A percentile compares a stretch with the other conserved stretches of the same genome.
phyloP scores from a whole-genome alignment of 2,888 invertebrate genomes.

The Eupithecia inturbata region DNA sequence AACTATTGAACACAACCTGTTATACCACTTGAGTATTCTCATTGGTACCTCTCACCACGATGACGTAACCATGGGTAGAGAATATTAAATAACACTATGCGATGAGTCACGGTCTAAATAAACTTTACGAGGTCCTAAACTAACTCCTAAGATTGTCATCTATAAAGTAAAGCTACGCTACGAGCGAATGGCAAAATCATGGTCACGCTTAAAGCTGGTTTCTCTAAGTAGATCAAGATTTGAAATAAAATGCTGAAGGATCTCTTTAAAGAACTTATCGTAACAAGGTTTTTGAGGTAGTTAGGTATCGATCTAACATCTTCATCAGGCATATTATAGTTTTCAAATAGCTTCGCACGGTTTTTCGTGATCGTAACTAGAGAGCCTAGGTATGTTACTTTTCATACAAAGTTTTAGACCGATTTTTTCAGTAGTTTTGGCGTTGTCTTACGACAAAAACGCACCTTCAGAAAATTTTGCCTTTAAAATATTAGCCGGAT shows the following conservation, averaged over 20 bases:
- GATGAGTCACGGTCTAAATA: conserved; percentile 45
- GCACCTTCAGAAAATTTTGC: too few relatives aligned
- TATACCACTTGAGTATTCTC: conserved; percentile 48
- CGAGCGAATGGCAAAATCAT: not conserved
- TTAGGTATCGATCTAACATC: not conserved
- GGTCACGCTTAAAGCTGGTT: not conserved
- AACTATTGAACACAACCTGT: conserved; percentile 27
- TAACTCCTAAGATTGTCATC: conserved; percentile 3
- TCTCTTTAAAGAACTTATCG: not conserved
- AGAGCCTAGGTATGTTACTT: not conserved
- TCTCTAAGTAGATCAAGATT: not conserved
- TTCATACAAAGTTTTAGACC: not conserved
- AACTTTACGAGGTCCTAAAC: conserved; percentile 29
- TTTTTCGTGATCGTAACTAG: not conserved
- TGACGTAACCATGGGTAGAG: conserved; percentile 44
- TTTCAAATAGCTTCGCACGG: not conserved
- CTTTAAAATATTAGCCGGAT: not conserved
- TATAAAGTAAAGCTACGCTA: not conserved
- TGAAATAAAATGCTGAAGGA: not conserved
- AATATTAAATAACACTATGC: not conserved
- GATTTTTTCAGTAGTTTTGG: too few relatives aligned
- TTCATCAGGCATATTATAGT: not conserved
- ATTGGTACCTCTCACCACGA: conserved; percentile 42
- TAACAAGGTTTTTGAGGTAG: not conserved
- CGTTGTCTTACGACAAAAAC: not conserved